Conservation (phyloP, 2,888 invertebrate genomes). For the Napeogenes sylphis region DNA sequence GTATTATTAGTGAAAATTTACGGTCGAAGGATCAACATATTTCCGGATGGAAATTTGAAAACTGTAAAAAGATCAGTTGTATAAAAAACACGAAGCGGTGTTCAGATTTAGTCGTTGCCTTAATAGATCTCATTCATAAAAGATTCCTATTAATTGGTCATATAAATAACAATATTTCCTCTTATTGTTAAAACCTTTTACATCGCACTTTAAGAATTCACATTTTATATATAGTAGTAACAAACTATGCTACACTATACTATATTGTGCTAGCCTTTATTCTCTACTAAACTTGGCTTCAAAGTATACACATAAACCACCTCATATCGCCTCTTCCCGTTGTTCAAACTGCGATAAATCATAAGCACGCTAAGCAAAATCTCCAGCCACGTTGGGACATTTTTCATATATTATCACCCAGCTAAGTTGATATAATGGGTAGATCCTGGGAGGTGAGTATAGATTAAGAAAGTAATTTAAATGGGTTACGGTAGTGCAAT, state of each 20-base stretch:
- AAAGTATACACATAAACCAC: conserved; percentile 5
- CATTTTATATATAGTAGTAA: neutral
- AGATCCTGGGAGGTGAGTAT: conserved; percentile 2
- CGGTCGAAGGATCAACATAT: too few relatives aligned
- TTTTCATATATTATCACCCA: conserved; percentile 21
- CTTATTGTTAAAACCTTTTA: neutral
- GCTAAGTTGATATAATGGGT: conserved; percentile 7
- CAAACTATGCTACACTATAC: neutral
- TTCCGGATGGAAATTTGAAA: too few relatives aligned
- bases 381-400: conserved; percentile 22
- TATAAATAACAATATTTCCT: too few relatives aligned
- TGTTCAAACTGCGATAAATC: conserved; percentile 28
- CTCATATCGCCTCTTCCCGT: conserved; percentile 12
- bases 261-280: conserved; percentile 1
- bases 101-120: too few relatives aligned
- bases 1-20: too few relatives aligned
- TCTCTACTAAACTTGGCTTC: conserved; percentile 4
- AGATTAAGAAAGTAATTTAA: conserved; percentile 3
- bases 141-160: too few relatives aligned
- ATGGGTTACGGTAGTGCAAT: neutral
- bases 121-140: too few relatives aligned
- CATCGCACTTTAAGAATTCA: neutral
- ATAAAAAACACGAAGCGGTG: too few relatives aligned
- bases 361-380: conserved; percentile 24
- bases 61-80: too few relatives aligned